A percentile compares a stretch with the other conserved stretches of the same genome.
These are phyloP conservation scores for Amia ocellicauda DNA, from an alignment of 2,113 vertebrate genomes.

Conservation along the genomic window DNA sequence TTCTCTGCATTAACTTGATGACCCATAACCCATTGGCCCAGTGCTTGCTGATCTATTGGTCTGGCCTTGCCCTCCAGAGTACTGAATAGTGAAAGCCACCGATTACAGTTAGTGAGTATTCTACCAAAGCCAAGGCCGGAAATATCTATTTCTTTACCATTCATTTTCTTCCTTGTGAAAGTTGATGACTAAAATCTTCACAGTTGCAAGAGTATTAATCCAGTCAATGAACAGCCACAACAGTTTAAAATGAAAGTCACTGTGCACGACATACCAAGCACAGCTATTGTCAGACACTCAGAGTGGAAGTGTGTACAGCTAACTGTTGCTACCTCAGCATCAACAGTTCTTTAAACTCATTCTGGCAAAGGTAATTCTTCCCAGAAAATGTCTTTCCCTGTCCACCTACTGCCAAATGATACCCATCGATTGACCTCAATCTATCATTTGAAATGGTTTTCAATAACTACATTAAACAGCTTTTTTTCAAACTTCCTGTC, in stretches of 20 bases:
- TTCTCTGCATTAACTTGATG: too few relatives aligned
- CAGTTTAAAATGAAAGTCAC: slow-evolving; percentile 24
- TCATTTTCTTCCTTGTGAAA: slow-evolving; percentile 27
- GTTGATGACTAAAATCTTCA: slow-evolving; percentile 30
- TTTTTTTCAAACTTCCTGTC: neutral
- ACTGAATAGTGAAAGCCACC: too few relatives aligned
- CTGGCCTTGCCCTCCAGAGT: too few relatives aligned
- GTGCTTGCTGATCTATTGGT: too few relatives aligned
- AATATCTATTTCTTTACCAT: neutral
- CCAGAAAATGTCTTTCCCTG: too few relatives aligned
- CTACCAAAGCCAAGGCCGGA: neutral
- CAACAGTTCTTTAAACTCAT: neutral
- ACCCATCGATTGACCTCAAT: neutral
- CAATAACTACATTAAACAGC: neutral
- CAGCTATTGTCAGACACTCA: neutral
- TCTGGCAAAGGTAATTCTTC: too few relatives aligned
- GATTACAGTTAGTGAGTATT: slow-evolving; percentile 30
- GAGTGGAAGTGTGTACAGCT: neutral
- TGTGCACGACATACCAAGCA: slow-evolving; percentile 7
- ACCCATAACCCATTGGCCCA: too few relatives aligned
- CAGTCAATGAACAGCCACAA: slow-evolving; percentile 20
- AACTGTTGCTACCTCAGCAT: neutral
- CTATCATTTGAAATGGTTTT: neutral
- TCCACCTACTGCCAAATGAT: neutral
- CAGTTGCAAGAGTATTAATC: neutral